Conservation (phyloP, 1,140 invertebrate species). For the Drosophila subobscura region DNA sequence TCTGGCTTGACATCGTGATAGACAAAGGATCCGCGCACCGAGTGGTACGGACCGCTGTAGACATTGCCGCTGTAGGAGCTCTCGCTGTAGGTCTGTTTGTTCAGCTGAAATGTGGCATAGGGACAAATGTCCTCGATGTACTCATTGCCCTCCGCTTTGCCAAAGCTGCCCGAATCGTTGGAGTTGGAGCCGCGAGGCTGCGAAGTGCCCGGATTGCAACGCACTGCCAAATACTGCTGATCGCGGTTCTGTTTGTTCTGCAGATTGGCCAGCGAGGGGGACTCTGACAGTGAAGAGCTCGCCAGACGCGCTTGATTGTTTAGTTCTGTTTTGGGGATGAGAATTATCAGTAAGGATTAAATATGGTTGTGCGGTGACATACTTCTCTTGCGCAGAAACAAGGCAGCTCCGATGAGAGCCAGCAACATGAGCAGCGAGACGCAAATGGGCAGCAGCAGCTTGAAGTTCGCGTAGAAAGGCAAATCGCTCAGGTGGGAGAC, state of each 20-base stretch:
- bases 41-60: conserved; percentile 92
- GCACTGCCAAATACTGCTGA: conserved; percentile 88
- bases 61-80: conserved; percentile 95
- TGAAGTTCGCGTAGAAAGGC: conserved; percentile 88
- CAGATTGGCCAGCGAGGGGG: conserved; percentile 88
- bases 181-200: conserved; percentile 84
- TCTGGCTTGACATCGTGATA: conserved; percentile 91
- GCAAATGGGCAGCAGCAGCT: conserved; percentile 88
- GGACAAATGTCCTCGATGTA: conserved; percentile 96
- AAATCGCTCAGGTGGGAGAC: conserved; percentile 86
- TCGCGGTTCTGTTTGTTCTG: conserved; percentile 91
- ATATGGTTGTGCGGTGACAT: conserved; percentile 70
- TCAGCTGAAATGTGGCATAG: conserved; percentile 95
- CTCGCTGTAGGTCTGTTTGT: conserved; percentile 93
- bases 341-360: not conserved
- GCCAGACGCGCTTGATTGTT: conserved; percentile 73
- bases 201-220: conserved; percentile 83
- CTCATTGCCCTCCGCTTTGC: conserved; percentile 86
- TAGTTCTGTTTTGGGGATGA: conserved; percentile 47
- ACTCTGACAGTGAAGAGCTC: conserved; percentile 85
- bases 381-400: conserved; percentile 88
- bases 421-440: conserved; percentile 88
- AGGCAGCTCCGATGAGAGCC: conserved; percentile 86
- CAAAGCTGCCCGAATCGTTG: conserved; percentile 84
- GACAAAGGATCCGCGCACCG: conserved; percentile 94